Evolutionary conservation across 2,797 vertebrate genomes (phyloP).

Genomic region (Centroberyx gerrardi): DNA sequence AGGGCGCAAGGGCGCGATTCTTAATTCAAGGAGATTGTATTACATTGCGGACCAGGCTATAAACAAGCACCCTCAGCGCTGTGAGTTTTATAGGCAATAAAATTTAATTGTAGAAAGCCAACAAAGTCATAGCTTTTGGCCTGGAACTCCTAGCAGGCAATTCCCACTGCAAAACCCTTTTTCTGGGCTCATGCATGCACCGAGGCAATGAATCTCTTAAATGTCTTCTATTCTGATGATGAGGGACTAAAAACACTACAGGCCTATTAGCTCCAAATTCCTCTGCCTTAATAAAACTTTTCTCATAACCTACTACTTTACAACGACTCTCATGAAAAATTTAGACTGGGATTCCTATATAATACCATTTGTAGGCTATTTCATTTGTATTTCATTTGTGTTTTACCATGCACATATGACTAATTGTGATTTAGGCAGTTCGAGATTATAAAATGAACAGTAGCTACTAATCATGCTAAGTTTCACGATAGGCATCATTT

Average conservation of each 20-base stretch:
- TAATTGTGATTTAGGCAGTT: too few relatives aligned
- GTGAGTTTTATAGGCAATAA: slow-evolving; percentile 88
- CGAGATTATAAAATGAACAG: too few relatives aligned
- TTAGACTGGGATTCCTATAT: neutral
- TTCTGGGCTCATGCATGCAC: slow-evolving; percentile 84
- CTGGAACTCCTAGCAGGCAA: slow-evolving; percentile 85
- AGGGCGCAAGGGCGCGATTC: slow-evolving; percentile 24
- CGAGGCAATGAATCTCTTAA: slow-evolving; percentile 85
- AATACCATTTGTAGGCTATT: neutral
- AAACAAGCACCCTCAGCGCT: slow-evolving; percentile 77
- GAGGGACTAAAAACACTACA: neutral
- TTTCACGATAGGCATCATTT: neutral
- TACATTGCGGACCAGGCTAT: slow-evolving; percentile 57
- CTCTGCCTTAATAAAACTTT: neutral
- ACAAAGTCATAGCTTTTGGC: slow-evolving; percentile 93
- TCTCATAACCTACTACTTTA: neutral
- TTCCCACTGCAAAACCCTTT: slow-evolving; percentile 87
- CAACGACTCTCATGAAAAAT: neutral
- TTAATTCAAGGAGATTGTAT: slow-evolving; percentile 59
- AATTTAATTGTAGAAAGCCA: slow-evolving; percentile 95
- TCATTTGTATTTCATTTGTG: neutral
- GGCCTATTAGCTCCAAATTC: neutral
- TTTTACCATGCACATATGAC: neutral
- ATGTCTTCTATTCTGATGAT: slow-evolving; percentile 86
- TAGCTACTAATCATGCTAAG: too few relatives aligned